Evolutionary conservation across 1,140 invertebrate genomes (phyloP).

Genomic region (Drosophila pruinosa): DNA sequence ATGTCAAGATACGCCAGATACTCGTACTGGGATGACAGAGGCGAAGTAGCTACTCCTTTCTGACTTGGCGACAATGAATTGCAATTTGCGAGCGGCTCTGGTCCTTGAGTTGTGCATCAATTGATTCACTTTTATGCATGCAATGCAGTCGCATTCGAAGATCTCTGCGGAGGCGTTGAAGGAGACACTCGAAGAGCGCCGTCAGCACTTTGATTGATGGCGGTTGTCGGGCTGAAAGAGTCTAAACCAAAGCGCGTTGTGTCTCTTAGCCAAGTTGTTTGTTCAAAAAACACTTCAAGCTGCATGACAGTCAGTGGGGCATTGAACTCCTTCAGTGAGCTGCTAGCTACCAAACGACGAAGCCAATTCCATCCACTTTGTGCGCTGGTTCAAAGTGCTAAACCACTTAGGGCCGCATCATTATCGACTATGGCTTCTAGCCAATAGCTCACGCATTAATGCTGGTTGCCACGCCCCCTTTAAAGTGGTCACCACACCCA

Average conservation of each 20-base stretch:
- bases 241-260: not conserved
- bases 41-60: not conserved
- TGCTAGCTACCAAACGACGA: not conserved
- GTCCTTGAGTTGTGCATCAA: slow-evolving; percentile 42
- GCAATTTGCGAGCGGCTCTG: slow-evolving; percentile 38
- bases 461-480: slow-evolving; percentile 26
- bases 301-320: slow-evolving; percentile 32
- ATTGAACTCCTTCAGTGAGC: slow-evolving; percentile 34
- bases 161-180: slow-evolving; percentile 10
- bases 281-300: slow-evolving; percentile 26
- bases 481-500: slow-evolving; percentile 36
- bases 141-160: slow-evolving; percentile 8
- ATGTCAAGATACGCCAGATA: slow-evolving; percentile 43
- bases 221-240: not conserved
- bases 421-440: slow-evolving; percentile 29
- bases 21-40: not conserved
- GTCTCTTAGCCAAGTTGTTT: slow-evolving; percentile 30
- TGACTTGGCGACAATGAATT: slow-evolving; percentile 52
- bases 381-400: slow-evolving; percentile 26
- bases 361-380: slow-evolving; percentile 42
- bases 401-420: slow-evolving; percentile 31
- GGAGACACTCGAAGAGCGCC: slow-evolving; percentile 32
- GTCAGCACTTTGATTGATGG: slow-evolving; percentile 23
- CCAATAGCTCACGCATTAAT: slow-evolving; percentile 14
- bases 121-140: slow-evolving; percentile 24